These are phyloP conservation scores for Labeo catla DNA, from an alignment of 2,113 vertebrate genomes.

Conservation along the genomic window DNA sequence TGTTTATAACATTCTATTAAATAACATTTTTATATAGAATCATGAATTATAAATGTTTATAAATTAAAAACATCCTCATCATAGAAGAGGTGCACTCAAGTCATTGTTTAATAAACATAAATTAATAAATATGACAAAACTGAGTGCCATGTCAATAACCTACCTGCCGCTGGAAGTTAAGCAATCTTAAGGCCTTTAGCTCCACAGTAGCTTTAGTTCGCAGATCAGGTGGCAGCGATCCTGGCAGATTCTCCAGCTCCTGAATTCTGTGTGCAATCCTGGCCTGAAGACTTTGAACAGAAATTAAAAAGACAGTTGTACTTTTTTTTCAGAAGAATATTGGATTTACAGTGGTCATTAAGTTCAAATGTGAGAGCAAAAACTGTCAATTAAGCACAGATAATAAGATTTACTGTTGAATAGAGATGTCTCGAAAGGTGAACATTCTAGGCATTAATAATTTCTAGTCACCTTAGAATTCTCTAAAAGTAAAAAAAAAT, in stretches of 20 bases:
- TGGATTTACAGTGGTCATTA: not conserved
- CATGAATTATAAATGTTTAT: no score
- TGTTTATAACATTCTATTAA: not conserved
- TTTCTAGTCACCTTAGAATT: not conserved
- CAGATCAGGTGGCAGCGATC: conserved; percentile 92
- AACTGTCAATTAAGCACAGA: not conserved
- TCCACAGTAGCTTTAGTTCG: conserved; percentile 97
- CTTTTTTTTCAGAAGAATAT: not conserved
- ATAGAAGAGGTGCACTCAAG: not conserved
- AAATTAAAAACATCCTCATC: not conserved
- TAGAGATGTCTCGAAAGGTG: not conserved
- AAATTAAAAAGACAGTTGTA: not conserved
- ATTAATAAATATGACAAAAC: not conserved
- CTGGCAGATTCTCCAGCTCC: conserved; percentile 95
- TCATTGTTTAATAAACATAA: not conserved
- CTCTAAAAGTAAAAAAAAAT: not conserved
- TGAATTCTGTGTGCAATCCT: conserved; percentile 97
- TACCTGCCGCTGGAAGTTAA: conserved; percentile 98
- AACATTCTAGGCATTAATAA: conserved; percentile 1
- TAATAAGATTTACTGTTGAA: not conserved
- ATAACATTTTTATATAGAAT: not conserved
- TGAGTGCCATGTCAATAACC: not conserved
- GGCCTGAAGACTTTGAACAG: conserved; percentile 86
- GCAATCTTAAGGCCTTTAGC: conserved; percentile 92
- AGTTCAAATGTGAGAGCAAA: not conserved